Evolutionary conservation across 2,888 invertebrate species (phyloP), one percentile per base, ranked within the genome.

Genomic region (Melieria omissa): DNA sequence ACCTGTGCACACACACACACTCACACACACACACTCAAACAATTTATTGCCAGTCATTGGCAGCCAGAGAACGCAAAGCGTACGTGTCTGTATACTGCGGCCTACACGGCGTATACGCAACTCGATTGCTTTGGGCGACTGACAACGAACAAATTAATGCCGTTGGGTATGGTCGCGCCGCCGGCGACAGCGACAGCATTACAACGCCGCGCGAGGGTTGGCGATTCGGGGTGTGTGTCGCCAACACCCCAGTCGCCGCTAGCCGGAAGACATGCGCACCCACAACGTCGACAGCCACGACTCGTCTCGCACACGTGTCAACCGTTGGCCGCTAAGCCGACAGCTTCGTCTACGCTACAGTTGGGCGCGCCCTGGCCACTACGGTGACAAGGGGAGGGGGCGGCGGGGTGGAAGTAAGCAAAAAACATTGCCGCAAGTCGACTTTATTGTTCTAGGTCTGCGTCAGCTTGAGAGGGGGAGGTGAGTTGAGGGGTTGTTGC

Each of bases 141-240:
- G 29, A 29, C 29, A 29, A 29, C 29, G 71, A 62, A 12, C 62
- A 49, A 61, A 71, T 71, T 71, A 61, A 71, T 71, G 58, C 60
- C 55, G 47, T 54, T 54, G 52, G 44, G 52, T 58, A 55, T 55
- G 71, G 65, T 62, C 52, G 54, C 9, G 62, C 42, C 62, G 45
- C 12, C 4, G 46, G 9, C 46, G 65, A 54, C 65, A 10, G 57
- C 44, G 57, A 10, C 46, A 57, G 65, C 45, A 57, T 55, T 47
- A 46, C 45, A 46, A 46, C 57, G 55, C 14, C 29, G 29, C 29
- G 29, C 29, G 29, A 29, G 29, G 29, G 29, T 29, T 29, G 29
- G 29, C 29, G 29, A 29, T 29, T 29, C 29, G 29, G 29, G 29
- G 29, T 29, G 29, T 29, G 29, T 29, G 1, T 1, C 2, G 29